Base-by-base conservation (phyloP, 2,888 invertebrate species). In the Belgica antarctica region DNA sequence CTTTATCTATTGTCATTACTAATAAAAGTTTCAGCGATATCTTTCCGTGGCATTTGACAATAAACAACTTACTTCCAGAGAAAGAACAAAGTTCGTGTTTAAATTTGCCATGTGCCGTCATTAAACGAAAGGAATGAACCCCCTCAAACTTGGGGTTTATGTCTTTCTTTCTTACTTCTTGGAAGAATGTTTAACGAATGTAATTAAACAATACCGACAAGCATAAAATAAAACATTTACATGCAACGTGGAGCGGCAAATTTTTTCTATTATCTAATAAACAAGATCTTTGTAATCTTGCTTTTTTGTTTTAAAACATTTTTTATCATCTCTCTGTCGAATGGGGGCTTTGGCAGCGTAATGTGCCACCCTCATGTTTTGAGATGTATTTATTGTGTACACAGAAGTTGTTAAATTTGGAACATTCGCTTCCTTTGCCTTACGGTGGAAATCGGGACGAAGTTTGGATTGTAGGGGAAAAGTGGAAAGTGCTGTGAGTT, bases 211-310 rank as follows among this genome's bases (percentile, higher is more conserved):
- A 65, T 36, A 24, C 41, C 65, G 24, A 25, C 15, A 24, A 65
- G 24, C 46, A 65, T 65, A 24, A 65, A 47, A 41, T 47, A 68
- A 66, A 31, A 52, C 46, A 52, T 68, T 68, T 68, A 68, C 68
- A 68, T 68, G 68, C 68, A 68, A 68, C 57, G 31, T 68, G 52
- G n/a, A 68, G 68, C 68, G 57, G 57, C 17, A 31, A 57, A 52
- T 28, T 36, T 27, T 28, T 63, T 28, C n/a, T n/a, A n/a, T 57
- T 68, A 68, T 68, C 68, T 68, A 68, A 68, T 68, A 68, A 52
- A 68, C 68, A 57, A 68, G 68, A 68, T 68, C 68, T 68, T 57
- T 52, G 17, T 68, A 68, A 68, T 68, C 57, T 68, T n/a, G n/a
- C n/a, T n/a, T 47, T 66, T 34, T 68, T 68, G 28, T 68, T 68